Evolutionary conservation across 2,113 vertebrate species (phyloP), one percentile per base, ranked within the genome.

Genomic region (Periophthalmus modestus): DNA sequence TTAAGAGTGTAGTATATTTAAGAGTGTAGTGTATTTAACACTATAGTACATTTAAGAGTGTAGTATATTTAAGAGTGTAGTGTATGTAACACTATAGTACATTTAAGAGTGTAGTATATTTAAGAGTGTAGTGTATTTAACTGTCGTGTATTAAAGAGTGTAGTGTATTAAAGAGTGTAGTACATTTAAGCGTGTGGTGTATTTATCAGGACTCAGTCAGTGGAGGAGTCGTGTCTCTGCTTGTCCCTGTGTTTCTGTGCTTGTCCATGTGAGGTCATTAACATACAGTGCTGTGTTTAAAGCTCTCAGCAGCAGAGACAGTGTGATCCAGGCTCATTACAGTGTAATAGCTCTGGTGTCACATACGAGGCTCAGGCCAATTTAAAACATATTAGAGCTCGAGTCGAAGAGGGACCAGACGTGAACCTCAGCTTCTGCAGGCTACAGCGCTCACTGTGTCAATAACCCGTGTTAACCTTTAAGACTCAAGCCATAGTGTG

Each of bases 301-400:
- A 13, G 28, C 23, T 55, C 62, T 68, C 43, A 14, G 59, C 74
- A 72, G 65, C 79, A 72, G 74, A 61, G 73, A 70, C 71, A 82
- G 68, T 21, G 67, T 69, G 71, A 74, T 84, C 43, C 69, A 74
- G 66, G 61, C 82, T 81, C 52, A 74, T 79, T 80, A 73, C 76
- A 78, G 75, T 79, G 69, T 68, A 89, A 82, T 69, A 68, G 72
- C 75, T 68, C 62, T 72, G 66, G 39, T 75, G 62, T 85, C 81
- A 79, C 78, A 85, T 52, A 65, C 19, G 77, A 80, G 80, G 75
- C 80, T 79, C 78, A 65, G 78, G 81, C 82, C 83, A 86, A 85
- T 88, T 90, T 80, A 83, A 89, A 88, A 83, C 83, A 82, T 78
- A 85, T 89, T 86, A 82, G 83, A 78, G 70, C 68, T 74, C 69